Conservation (phyloP, 1,140 invertebrate genomes). For the Cylas formicarius region DNA sequence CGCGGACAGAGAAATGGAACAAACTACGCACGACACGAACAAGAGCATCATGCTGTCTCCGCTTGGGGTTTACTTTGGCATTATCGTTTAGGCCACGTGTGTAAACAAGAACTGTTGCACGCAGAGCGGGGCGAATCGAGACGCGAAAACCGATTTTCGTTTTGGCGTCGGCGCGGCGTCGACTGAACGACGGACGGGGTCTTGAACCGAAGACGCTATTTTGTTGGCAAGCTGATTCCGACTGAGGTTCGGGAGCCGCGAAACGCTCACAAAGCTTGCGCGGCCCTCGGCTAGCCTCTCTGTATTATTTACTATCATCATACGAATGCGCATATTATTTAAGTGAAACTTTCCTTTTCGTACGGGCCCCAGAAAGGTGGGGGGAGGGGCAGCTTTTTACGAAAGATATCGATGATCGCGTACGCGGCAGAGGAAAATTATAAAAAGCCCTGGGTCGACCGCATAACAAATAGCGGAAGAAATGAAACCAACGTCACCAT, state of each 20-base stretch:
- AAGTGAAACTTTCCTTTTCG: constrained; percentile 2
- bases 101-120: constrained; percentile 24
- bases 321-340: constrained; percentile 5
- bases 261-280: constrained; percentile 24
- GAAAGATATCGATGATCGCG: too few relatives aligned
- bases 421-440: too few relatives aligned
- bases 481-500: too few relatives aligned
- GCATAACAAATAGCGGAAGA: too few relatives aligned
- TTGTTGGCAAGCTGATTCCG: constrained; percentile 27
- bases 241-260: constrained; percentile 24
- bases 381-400: too few relatives aligned
- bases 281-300: constrained; percentile 12
- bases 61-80: neutral
- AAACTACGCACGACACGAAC: constrained; percentile 6
- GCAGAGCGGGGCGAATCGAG: neutral
- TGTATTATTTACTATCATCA: constrained; percentile 23
- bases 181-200: constrained; percentile 1
- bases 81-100: constrained; percentile 15
- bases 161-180: constrained; percentile 13
- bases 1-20: constrained; percentile 19
- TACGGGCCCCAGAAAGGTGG: too few relatives aligned
- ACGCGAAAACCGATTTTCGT: constrained; percentile 1
- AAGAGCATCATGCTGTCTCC: constrained; percentile 7
- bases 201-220: constrained; percentile 21
- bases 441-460: too few relatives aligned